Conservation (phyloP, 2,797 vertebrate species). For the Enteromius viviparus region DNA sequence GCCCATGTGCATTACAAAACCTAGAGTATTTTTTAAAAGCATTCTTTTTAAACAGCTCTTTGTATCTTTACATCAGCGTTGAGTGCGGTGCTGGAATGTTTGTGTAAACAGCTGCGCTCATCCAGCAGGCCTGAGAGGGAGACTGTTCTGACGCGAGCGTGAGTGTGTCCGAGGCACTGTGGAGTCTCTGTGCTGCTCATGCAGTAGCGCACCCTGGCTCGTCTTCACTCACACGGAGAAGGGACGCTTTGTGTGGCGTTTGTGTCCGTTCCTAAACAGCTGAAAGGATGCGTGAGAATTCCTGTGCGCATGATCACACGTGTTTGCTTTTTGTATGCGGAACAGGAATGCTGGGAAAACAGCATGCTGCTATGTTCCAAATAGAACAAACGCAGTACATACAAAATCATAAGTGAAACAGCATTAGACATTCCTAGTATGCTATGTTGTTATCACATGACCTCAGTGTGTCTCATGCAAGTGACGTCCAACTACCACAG, state of each 20-base stretch:
- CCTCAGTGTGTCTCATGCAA: not conserved
- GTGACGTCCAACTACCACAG: not conserved
- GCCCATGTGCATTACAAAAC: not conserved
- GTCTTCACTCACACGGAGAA: constrained; percentile 66
- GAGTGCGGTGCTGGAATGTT: not conserved
- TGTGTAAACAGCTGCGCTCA: constrained; percentile 38
- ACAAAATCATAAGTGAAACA: not conserved
- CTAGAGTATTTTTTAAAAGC: not conserved
- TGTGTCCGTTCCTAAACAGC: constrained; percentile 56
- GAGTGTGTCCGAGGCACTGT: constrained; percentile 64
- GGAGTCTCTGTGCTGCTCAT: constrained; percentile 70
- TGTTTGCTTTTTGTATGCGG: not conserved
- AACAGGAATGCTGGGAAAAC: constrained; percentile 14
- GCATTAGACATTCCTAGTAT: not conserved
- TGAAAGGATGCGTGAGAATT: constrained; percentile 40
- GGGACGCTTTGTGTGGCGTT: constrained; percentile 69
- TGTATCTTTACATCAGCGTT: not conserved
- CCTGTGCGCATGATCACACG: constrained; percentile 5
- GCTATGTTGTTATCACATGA: not conserved
- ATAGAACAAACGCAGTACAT: not conserved
- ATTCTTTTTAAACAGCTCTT: not conserved
- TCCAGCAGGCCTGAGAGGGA: constrained; percentile 67
- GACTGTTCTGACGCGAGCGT: constrained; percentile 59
- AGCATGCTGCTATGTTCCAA: not conserved
- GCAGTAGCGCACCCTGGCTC: constrained; percentile 63